These are phyloP conservation scores for Cremastinae sp. DNA, from an alignment of 2,888 invertebrate genomes.

Conservation along the genomic window DNA sequence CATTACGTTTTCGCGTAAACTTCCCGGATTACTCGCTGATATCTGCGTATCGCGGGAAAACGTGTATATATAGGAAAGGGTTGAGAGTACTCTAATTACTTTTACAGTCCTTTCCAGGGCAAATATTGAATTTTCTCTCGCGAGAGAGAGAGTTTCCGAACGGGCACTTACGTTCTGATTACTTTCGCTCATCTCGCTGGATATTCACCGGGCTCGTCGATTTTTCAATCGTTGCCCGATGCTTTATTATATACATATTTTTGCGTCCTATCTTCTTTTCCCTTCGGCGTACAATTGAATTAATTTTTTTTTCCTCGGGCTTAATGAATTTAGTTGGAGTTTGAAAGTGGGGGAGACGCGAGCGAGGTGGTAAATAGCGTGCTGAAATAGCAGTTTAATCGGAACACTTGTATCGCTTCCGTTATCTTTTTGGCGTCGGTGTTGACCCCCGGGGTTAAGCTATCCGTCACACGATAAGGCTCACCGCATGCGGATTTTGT, in stretches of 20 bases:
- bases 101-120: conserved; percentile 33
- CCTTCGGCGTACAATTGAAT: not conserved
- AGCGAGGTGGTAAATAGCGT: conserved; percentile 38
- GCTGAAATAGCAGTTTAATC: conserved; percentile 63
- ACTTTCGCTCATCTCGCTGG: too few species aligned
- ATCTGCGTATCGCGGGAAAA: not conserved
- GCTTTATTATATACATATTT: not conserved
- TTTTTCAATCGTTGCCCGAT: conserved; percentile 4
- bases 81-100: conserved; percentile 38
- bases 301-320: not conserved
- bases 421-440: conserved; percentile 62
- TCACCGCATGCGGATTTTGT: conserved; percentile 31
- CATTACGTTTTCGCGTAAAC: too few species aligned
- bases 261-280: conserved; percentile 8
- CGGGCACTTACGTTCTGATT: not conserved
- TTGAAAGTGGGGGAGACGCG: conserved; percentile 22
- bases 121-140: conserved; percentile 34
- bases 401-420: conserved; percentile 62
- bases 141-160: conserved; percentile 22
- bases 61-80: not conserved
- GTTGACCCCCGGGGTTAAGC: conserved; percentile 44
- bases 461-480: conserved; percentile 47
- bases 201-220: conserved; percentile 6
- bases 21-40: not conserved
- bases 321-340: not conserved